Evolutionary conservation across 2,113 vertebrate genomes (phyloP).

Genomic region (Stegostoma tigrinum): DNA sequence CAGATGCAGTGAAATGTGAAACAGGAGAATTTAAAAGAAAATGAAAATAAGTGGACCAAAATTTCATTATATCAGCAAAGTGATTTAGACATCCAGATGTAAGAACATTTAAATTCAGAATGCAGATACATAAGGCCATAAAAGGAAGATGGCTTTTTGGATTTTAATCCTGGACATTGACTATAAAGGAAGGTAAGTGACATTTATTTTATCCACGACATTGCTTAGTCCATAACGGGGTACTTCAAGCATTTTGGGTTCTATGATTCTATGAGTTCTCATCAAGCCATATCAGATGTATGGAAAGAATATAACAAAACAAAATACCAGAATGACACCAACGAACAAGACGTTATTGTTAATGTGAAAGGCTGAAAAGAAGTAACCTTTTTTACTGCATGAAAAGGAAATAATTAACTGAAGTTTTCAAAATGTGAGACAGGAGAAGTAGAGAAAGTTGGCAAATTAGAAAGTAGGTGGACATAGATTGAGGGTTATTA

Average conservation of each 20-base stretch:
- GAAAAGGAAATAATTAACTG: background rate
- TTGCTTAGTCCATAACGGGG: background rate
- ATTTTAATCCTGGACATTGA: background rate
- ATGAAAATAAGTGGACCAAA: background rate
- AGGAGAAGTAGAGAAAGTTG: background rate
- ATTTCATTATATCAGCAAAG: background rate
- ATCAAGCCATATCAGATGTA: background rate
- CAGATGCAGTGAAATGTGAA: background rate
- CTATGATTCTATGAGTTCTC: background rate
- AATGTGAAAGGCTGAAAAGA: background rate
- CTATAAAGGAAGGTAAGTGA: background rate
- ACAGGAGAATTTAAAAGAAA: background rate
- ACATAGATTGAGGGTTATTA: background rate
- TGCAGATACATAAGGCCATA: background rate
- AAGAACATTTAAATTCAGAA: background rate
- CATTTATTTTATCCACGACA: background rate
- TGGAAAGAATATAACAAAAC: background rate
- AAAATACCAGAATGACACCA: background rate
- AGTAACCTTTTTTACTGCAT: background rate
- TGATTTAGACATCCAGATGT: background rate
- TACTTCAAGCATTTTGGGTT: background rate
- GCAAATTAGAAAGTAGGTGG: background rate
- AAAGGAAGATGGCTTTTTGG: background rate
- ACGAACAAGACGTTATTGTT: background rate
- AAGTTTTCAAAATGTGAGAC: background rate